Evolutionary conservation across 1,140 invertebrate species (phyloP).

Genomic region (Drosophila cardini): DNA sequence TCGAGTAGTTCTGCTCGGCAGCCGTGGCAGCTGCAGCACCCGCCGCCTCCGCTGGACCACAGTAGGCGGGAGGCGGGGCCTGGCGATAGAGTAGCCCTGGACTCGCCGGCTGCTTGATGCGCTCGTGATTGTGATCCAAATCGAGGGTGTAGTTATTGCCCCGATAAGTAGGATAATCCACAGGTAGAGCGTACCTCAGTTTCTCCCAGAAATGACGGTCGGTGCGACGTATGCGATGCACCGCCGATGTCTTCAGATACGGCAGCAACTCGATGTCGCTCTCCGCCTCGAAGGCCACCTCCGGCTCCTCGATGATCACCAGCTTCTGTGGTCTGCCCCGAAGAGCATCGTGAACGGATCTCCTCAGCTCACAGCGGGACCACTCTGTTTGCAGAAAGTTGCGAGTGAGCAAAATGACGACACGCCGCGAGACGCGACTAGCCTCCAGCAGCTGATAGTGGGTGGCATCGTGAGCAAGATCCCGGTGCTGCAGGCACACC

Average conservation of each 20-base stretch:
- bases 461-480: constrained; percentile 87
- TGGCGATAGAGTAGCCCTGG: constrained; percentile 84
- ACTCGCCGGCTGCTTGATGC: constrained; percentile 87
- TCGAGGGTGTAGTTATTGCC: constrained; percentile 87
- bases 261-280: constrained; percentile 94
- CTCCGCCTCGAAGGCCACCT: constrained; percentile 89
- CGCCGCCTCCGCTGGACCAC: constrained; percentile 80
- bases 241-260: constrained; percentile 94
- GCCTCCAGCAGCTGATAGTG: constrained; percentile 92
- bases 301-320: constrained; percentile 93
- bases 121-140: constrained; percentile 87
- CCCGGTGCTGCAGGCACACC: constrained; percentile 94
- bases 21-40: neutral
- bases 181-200: constrained; percentile 93
- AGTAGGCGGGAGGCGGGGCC: constrained; percentile 84
- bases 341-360: constrained; percentile 93
- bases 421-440: constrained; percentile 92
- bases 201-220: constrained; percentile 96
- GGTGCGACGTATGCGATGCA: constrained; percentile 92
- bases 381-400: constrained; percentile 94
- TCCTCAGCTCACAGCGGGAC: constrained; percentile 92
- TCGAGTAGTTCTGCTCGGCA: constrained; percentile 43
- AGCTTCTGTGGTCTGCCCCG: constrained; percentile 92
- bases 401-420: constrained; percentile 91
- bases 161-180: constrained; percentile 86